Evolutionary conservation across 2,113 vertebrate genomes (phyloP), one percentile per base, ranked within the genome.

Genomic region (Coptodon rendalli): DNA sequence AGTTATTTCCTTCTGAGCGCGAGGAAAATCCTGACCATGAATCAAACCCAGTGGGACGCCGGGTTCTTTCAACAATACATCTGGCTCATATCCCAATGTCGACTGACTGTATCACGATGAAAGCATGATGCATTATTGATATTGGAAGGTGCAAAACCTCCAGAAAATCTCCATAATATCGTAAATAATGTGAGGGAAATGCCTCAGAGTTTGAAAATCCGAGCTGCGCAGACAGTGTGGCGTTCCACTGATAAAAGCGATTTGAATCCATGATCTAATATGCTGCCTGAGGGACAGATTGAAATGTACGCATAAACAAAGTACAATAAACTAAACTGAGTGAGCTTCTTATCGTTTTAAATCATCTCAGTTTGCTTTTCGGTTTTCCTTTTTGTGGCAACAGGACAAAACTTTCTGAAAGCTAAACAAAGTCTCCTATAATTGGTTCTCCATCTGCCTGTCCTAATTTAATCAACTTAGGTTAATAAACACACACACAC

Each of bases 41-140:
- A 31, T 82, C 52, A 82, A 86, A 87, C 88, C 91, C 91, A 68
- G 85, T 50, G 86, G 90, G 93, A 92, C n/a, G 7, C 45, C 12
- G 11, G 52, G 29, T 79, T 82, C 27, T 87, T 90, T 68, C 82
- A 89, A 89, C 91, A 92, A 90, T 84, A 16, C 83, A 61, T 34
- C 87, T 90, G 90, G 89, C 81, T 86, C 79, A 54, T 36, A 68
- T 88, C 87, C 87, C 87, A 87, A 54, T 5, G 3, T 40, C 11
- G 19, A 66, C 61, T 38, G 27, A 38, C 40, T 34, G 17, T 7
- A 29, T 36, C 43, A 52, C 36, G 5, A 34, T n/a, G 7, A 81
- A 27, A 81, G 80, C 17, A 2, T 27, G 24, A 19, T 40, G 6
- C 14, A 68, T 78, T 80, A 59, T 50, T 86, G 38, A 87, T 81